These are phyloP conservation scores for Papilio protenor DNA, from an alignment of 2,888 invertebrate genomes.

Conservation along the genomic window DNA sequence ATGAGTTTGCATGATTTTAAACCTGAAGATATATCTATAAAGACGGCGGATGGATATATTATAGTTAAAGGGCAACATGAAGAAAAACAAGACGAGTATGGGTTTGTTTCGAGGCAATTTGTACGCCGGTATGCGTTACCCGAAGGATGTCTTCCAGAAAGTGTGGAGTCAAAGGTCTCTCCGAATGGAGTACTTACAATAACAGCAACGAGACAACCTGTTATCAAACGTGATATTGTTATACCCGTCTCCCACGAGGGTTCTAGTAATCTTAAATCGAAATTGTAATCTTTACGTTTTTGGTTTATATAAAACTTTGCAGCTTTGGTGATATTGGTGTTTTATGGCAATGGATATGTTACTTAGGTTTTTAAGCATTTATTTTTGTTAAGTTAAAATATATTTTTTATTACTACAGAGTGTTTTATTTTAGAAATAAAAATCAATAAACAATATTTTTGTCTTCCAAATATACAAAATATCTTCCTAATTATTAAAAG, in stretches of 20 bases:
- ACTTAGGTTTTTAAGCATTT: background rate
- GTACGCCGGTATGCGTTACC: slow-evolving; percentile 65
- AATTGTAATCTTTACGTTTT: slow-evolving; percentile 55
- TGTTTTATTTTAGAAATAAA: background rate
- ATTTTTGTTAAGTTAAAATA: slow-evolving; percentile 25
- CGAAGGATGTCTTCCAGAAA: slow-evolving; percentile 61
- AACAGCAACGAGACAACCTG: slow-evolving; percentile 56
- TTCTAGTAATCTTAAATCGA: slow-evolving; percentile 56
- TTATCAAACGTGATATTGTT: slow-evolving; percentile 60
- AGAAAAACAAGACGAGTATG: slow-evolving; percentile 68
- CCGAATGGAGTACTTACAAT: slow-evolving; percentile 64
- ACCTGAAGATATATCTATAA: slow-evolving; percentile 65
- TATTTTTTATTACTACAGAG: background rate
- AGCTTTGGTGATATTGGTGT: slow-evolving; percentile 17
- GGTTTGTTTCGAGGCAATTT: slow-evolving; percentile 66
- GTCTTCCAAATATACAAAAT: background rate
- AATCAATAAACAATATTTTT: background rate
- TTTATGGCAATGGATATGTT: background rate
- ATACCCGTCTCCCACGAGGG: slow-evolving; percentile 66
- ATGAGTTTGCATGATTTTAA: slow-evolving; percentile 66
- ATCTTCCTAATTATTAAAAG: background rate
- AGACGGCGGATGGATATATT: slow-evolving; percentile 60
- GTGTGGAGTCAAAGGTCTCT: slow-evolving; percentile 63
- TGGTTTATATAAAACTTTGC: background rate
- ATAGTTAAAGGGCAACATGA: slow-evolving; percentile 70